Conservation (phyloP, 2,888 invertebrate genomes). For the Aleiodes leptofemur region DNA sequence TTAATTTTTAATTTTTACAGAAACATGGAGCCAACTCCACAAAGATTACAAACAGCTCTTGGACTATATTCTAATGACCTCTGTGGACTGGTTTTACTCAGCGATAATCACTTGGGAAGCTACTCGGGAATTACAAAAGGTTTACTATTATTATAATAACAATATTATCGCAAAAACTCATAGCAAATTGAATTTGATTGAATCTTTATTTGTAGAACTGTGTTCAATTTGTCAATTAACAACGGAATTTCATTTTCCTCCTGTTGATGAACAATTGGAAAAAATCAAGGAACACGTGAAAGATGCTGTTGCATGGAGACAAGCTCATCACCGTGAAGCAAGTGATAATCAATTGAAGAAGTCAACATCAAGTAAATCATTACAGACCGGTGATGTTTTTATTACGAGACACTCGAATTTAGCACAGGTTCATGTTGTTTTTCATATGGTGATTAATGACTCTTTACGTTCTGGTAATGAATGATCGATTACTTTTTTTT, state of each 20-base stretch:
- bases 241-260: constrained; percentile 96
- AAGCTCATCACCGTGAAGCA: constrained; percentile 70
- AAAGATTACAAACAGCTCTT: constrained; percentile 93
- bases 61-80: constrained; percentile 95
- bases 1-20: constrained; percentile 38
- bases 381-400: constrained; percentile 90
- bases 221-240: constrained; percentile 84
- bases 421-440: constrained; percentile 95
- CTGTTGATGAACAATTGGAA: constrained; percentile 90
- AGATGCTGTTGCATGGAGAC: constrained; percentile 77
- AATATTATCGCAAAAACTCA: too few relatives aligned
- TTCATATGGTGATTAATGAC: constrained; percentile 96
- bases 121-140: constrained; percentile 81
- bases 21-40: constrained; percentile 82
- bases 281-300: constrained; percentile 80
- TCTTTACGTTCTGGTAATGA: constrained; percentile 77
- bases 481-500: not conserved
- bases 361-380: constrained; percentile 77
- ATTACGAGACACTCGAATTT: constrained; percentile 94
- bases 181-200: not conserved
- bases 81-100: constrained; percentile 90
- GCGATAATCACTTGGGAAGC: constrained; percentile 80
- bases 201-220: constrained; percentile 77
- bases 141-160: constrained; percentile 58
- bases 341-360: constrained; percentile 72